Percentiles rank a stretch among this genome's conserved stretches.
Evolutionary conservation across 2,797 vertebrate species (phyloP).

Genomic region (Sebastes wilsoni): DNA sequence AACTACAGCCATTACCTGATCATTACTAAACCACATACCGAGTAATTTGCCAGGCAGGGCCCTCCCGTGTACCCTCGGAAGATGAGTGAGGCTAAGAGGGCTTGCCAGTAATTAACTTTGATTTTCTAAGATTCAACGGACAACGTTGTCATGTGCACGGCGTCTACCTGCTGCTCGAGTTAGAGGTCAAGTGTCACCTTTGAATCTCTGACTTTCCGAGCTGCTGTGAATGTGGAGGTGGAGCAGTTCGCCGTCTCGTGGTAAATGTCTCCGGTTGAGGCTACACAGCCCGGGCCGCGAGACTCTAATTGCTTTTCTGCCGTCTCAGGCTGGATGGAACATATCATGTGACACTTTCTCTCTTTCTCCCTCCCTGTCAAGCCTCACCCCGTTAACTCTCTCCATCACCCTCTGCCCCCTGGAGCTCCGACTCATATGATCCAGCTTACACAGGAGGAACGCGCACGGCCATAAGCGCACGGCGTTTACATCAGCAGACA

Average conservation of each 20-base stretch:
- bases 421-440: conserved; percentile 68
- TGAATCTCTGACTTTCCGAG: conserved; percentile 44
- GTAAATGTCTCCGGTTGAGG: conserved; percentile 72
- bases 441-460: conserved; percentile 55
- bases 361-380: conserved; percentile 4
- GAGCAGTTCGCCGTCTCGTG: conserved; percentile 67
- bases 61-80: not conserved
- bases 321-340: conserved; percentile 32
- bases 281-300: conserved; percentile 32
- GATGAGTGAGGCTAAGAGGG: not conserved
- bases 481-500: conserved; percentile 32
- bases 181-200: conserved; percentile 39
- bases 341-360: conserved; percentile 63
- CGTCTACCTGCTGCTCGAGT: conserved; percentile 30
- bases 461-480: not conserved
- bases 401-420: conserved; percentile 28
- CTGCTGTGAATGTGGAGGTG: conserved; percentile 63
- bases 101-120: not conserved
- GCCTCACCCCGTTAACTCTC: conserved; percentile 26
- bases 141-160: not conserved
- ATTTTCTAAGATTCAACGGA: conserved; percentile 9
- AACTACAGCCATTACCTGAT: conserved; percentile 20
- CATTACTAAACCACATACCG: conserved; percentile 11
- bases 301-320: conserved; percentile 77
- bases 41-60: conserved; percentile 10